These are phyloP conservation scores for Amia ocellicauda DNA, from an alignment of 2,113 vertebrate genomes.

Conservation along the genomic window DNA sequence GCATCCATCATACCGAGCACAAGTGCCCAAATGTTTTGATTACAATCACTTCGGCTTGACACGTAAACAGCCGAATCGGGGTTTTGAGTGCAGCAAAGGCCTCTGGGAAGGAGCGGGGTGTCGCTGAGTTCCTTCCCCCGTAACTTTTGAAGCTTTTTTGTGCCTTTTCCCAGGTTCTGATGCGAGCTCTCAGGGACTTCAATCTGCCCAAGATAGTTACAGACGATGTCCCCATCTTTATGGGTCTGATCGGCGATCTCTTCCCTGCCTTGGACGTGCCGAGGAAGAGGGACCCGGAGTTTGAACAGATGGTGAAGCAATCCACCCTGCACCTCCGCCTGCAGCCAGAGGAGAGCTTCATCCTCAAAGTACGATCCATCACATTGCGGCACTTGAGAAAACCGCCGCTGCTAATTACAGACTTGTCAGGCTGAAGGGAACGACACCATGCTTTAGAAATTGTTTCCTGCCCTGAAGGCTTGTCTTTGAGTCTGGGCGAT, in stretches of 20 bases:
- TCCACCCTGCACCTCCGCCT: slow-evolving; percentile 71
- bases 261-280: slow-evolving; percentile 76
- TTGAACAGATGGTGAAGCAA: slow-evolving; percentile 72
- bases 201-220: slow-evolving; percentile 79
- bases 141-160: too few species aligned
- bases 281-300: slow-evolving; percentile 62
- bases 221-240: slow-evolving; percentile 75
- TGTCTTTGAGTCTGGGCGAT: background rate
- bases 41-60: too few species aligned
- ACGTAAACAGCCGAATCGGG: too few species aligned
- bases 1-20: too few species aligned
- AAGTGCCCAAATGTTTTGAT: too few species aligned
- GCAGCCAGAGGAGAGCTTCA: slow-evolving; percentile 80
- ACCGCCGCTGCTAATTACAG: slow-evolving; percentile 33
- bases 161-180: slow-evolving; percentile 58
- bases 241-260: slow-evolving; percentile 74
- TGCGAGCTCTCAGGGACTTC: slow-evolving; percentile 78
- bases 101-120: too few species aligned
- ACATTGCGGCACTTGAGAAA: slow-evolving; percentile 19
- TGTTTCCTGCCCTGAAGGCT: slow-evolving; percentile 12
- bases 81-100: too few species aligned
- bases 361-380: slow-evolving; percentile 70
- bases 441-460: too few species aligned
- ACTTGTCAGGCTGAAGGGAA: background rate
- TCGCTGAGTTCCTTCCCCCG: too few species aligned